Evolutionary conservation across 2,888 invertebrate genomes (phyloP), one percentile per base, ranked within the genome.

Genomic region (Keiferia lycopersicella): DNA sequence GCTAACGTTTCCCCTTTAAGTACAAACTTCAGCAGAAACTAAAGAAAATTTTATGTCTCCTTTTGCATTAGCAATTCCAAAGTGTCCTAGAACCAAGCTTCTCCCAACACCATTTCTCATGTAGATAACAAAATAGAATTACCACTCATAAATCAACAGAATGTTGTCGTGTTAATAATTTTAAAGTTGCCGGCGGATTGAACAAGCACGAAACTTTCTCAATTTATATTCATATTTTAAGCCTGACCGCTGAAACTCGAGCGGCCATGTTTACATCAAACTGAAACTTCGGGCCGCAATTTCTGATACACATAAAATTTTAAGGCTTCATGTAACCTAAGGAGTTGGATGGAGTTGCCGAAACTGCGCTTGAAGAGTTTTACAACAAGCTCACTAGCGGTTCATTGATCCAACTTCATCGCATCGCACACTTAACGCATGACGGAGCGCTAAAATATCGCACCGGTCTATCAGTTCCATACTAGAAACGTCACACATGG

Each of bases 191-290:
- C 69, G 62, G 70, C 79, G 79, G 79, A 86, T 84, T 82, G 75
- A 83, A 79, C 81, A 80, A 62, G 81, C 85, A 86, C 84, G 72
- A 84, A 89, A 89, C 80, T 89, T 89, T 87, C 77, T 73, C 84
- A 86, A 89, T 88, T 87, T 88, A 87, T 89, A 89, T 89, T 88
- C 87, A 89, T 89, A 88, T 88, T 88, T 88, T 83, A 86, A 84
- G 82, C 81, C 82, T 82, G 82, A 82, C 82, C 83, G 79, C 71
- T 76, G 73, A 77, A 83, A 82, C 82, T 81, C 76, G 64, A 26
- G 26, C 66, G 73, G 67, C 71, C 77, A 75, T 82, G 83, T 84
- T 86, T 84, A 82, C 79, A 82, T 80, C 77, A 77, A 84, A 84
- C 71, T 80, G 75, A 76, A 84, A 84, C 71, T 85, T 87, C 73